A percentile compares a stretch with the other conserved stretches of the same genome.
Conservation (phyloP, 2,113 vertebrate species). For the Myrmecobius fasciatus region DNA sequence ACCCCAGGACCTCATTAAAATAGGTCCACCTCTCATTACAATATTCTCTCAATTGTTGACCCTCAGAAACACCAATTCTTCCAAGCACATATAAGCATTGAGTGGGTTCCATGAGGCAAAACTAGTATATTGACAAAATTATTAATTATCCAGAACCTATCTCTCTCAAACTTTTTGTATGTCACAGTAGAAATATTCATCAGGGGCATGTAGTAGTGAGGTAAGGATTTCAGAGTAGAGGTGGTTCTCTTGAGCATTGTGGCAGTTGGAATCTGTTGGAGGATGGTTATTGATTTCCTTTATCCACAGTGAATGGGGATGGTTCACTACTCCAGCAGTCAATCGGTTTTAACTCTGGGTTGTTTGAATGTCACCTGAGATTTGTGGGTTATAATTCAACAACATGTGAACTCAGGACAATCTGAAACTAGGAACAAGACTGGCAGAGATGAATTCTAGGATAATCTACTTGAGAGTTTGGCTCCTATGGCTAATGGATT, state of each 20-base stretch:
- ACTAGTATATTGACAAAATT: background rate
- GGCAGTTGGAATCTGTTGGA: constrained; percentile 72
- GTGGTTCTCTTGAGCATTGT: background rate
- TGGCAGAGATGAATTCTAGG: background rate
- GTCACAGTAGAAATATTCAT: background rate
- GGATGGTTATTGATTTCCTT: constrained; percentile 30
- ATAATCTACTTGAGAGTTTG: background rate
- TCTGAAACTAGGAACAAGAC: background rate
- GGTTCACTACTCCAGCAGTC: fast-evolving
- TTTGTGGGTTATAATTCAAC: background rate
- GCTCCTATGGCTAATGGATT: background rate
- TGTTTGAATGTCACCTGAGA: background rate
- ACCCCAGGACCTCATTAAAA: background rate
- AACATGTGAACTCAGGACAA: background rate
- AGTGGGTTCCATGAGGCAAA: background rate
- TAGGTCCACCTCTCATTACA: background rate
- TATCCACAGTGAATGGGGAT: background rate
- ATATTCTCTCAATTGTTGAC: background rate
- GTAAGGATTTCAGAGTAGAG: background rate
- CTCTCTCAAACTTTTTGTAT: background rate
- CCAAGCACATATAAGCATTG: background rate
- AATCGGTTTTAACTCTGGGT: background rate
- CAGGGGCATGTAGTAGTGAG: background rate
- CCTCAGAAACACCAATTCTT: background rate
- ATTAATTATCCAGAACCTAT: background rate